Percentiles rank a stretch among this genome's conserved stretches.
Evolutionary conservation across 2,797 vertebrate species (phyloP).

Genomic region (Pangasius macronema): DNA sequence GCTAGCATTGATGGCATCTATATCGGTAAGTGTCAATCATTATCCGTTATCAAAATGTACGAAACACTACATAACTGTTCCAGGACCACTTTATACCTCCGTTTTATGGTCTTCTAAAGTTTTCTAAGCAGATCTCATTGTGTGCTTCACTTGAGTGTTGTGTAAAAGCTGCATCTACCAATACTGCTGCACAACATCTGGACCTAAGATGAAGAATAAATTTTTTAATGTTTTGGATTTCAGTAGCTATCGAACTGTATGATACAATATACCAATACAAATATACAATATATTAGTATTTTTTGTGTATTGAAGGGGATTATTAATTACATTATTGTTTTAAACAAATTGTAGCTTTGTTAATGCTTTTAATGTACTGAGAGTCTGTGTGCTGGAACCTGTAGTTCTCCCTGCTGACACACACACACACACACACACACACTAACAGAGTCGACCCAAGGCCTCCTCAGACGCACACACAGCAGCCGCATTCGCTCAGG

Average conservation of each 20-base stretch:
- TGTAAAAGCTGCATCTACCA: neutral
- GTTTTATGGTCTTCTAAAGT: neutral
- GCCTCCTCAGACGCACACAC: no score
- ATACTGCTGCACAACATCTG: neutral
- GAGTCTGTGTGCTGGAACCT: neutral
- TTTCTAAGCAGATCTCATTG: neutral
- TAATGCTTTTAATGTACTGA: neutral
- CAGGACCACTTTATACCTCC: neutral
- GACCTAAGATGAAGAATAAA: neutral
- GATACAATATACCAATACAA: neutral
- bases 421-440: no score
- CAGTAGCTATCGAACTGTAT: neutral
- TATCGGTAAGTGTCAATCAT: conserved; percentile 61
- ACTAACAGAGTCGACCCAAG: no score
- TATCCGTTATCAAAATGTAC: neutral
- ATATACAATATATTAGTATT: neutral
- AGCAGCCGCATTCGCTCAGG: no score
- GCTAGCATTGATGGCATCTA: conserved; percentile 72
- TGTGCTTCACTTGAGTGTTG: neutral
- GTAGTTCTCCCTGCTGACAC: no score
- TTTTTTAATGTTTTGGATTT: neutral
- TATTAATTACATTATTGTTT: no score
- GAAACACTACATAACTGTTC: neutral
- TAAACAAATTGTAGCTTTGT: neutral
- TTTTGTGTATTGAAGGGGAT: neutral